Conservation (phyloP, 2,888 invertebrate genomes). For the Drosophila paramelanica region DNA sequence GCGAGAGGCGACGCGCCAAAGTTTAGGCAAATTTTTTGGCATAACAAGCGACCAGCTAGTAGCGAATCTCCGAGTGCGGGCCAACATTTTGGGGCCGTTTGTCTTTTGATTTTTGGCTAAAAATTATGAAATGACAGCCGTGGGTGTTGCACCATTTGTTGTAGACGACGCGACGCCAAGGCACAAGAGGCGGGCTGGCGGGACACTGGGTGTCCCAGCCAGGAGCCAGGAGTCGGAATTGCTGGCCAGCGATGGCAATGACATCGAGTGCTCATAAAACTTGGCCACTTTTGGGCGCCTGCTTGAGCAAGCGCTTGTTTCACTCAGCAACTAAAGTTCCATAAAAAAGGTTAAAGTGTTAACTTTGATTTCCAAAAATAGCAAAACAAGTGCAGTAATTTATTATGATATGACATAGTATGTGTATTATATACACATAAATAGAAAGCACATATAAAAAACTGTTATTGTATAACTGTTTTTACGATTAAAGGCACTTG, state of each 20-base stretch:
- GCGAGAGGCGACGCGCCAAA: constrained; percentile 29
- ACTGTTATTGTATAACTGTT: not conserved
- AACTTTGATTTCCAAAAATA: not conserved
- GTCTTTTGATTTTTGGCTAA: constrained; percentile 61
- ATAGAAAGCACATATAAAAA: not conserved
- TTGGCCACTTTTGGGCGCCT: constrained; percentile 32
- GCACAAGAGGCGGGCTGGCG: not conserved
- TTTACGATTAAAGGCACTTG: not conserved
- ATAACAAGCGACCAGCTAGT: constrained; percentile 56
- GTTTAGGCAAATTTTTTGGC: constrained; percentile 76
- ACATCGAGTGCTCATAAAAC: constrained; percentile 65
- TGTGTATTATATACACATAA: too few relatives aligned
- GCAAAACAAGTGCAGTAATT: not conserved
- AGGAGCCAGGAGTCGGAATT: constrained; percentile 5
- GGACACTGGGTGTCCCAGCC: not conserved
- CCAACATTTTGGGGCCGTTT: constrained; percentile 60
- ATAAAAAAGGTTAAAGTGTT: constrained; percentile 14
- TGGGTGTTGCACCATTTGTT: constrained; percentile 63
- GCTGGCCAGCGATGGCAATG: constrained; percentile 48
- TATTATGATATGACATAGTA: not conserved
- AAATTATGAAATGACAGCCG: constrained; percentile 72
- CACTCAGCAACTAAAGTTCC: constrained; percentile 9
- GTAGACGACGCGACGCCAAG: constrained; percentile 63
- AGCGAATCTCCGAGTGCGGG: constrained; percentile 40
- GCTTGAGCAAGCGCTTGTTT: constrained; percentile 11